A percentile compares a stretch with the other conserved stretches of the same genome.
phyloP scores from a whole-genome alignment of 2,888 invertebrate species.

The Chrysolina oricalcia region DNA sequence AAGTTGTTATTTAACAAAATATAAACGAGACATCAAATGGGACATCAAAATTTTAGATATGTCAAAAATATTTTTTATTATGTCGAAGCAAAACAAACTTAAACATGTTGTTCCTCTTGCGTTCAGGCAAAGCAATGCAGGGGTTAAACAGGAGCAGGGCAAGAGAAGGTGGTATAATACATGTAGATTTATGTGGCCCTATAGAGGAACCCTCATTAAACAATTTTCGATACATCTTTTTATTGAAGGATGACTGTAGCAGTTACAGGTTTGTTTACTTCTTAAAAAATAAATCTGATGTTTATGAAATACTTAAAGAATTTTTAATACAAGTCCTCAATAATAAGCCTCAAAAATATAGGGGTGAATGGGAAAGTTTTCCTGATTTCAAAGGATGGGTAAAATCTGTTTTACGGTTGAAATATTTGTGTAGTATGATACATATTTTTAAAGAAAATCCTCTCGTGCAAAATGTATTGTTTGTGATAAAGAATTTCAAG shows the following conservation, averaged over 20 bases:
- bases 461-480: no score
- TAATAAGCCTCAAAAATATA: no score
- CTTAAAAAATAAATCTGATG: slow-evolving; percentile 44
- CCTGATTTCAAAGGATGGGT: no score
- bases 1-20: background rate
- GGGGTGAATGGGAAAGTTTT: no score
- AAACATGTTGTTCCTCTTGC: slow-evolving; percentile 22
- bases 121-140: slow-evolving; percentile 38
- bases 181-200: slow-evolving; percentile 48
- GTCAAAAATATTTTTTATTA: slow-evolving; percentile 36
- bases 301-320: slow-evolving; percentile 38
- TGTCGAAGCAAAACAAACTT: slow-evolving; percentile 8
- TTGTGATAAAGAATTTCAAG: no score
- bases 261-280: slow-evolving; percentile 42
- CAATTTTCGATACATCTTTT: slow-evolving; percentile 44
- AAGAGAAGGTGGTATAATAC: slow-evolving; percentile 38
- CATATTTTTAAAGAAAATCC: no score
- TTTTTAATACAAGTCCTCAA: no score
- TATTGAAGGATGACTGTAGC: slow-evolving; percentile 49
- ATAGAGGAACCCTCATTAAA: slow-evolving; percentile 44
- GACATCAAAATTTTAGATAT: slow-evolving; percentile 47
- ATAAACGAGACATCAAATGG: slow-evolving; percentile 40
- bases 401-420: no score
- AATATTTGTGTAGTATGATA: no score
- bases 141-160: slow-evolving; percentile 25